Evolutionary conservation across 2,113 vertebrate genomes (phyloP).

Genomic region (Aegithalos caudatus): DNA sequence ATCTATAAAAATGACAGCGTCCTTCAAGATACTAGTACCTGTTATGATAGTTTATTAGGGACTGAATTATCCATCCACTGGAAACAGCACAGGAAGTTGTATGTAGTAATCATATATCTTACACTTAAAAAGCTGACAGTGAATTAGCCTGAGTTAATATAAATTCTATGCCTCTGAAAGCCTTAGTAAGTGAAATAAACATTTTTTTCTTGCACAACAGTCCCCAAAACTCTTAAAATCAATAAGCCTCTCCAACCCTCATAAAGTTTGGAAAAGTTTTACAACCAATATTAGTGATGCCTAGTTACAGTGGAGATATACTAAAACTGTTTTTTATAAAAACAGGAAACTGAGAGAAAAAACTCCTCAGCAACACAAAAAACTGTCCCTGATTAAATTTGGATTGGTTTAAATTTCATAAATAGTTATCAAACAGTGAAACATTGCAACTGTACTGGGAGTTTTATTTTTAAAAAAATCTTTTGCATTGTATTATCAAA

Average conservation of each 20-base stretch:
- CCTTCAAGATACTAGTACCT: not conserved
- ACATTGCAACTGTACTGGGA: not conserved
- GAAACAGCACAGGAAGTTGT: not conserved
- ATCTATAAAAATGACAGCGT: not conserved
- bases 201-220: not conserved
- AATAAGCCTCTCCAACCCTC: not conserved
- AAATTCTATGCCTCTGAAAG: not conserved
- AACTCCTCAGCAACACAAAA: not conserved
- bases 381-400: not conserved
- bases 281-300: not conserved
- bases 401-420: not conserved
- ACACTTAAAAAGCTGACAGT: not conserved
- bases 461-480: not conserved
- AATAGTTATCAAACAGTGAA: not conserved
- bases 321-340: not conserved
- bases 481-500: not conserved
- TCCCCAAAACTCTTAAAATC: not conserved
- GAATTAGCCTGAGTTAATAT: not conserved
- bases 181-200: not conserved
- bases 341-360: not conserved
- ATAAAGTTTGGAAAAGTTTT: not conserved
- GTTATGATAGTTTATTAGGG: not conserved
- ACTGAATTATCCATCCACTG: not conserved
- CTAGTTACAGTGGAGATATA: rapidly evolving
- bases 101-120: not conserved